phyloP scores from a whole-genome alignment of 1,140 invertebrate species.

The honey bee (Apis mellifera) region Amel_HAv3.1 CM009942.2:7706001-7706500 shows the following conservation, averaged over 20 bases:
- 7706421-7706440: constrained; percentile 73
- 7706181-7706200: constrained; percentile 42
- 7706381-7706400: constrained; percentile 52
- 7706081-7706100: constrained; percentile 55
- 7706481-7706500: constrained; percentile 11
- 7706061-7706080: constrained; percentile 60
- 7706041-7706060: constrained; percentile 70
- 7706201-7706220: constrained; percentile 44
- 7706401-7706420: constrained; percentile 74
- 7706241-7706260: background rate
- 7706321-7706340: constrained; percentile 27
- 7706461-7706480: constrained; percentile 74
- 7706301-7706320: constrained; percentile 47
- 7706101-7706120: constrained; percentile 55
- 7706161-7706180: constrained; percentile 31
- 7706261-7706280: constrained; percentile 32
- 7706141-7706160: constrained; percentile 58
- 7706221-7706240: constrained; percentile 48
- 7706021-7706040: constrained; percentile 70
- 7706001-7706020: constrained; percentile 66
- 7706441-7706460: constrained; percentile 75
- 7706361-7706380: background rate
- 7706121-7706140: constrained; percentile 59
- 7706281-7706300: constrained; percentile 40
- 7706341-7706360: constrained; percentile 31